Percentiles rank a stretch among this genome's conserved stretches.
Conservation (phyloP, 2,113 vertebrate species). For the Mirza zaza region DNA sequence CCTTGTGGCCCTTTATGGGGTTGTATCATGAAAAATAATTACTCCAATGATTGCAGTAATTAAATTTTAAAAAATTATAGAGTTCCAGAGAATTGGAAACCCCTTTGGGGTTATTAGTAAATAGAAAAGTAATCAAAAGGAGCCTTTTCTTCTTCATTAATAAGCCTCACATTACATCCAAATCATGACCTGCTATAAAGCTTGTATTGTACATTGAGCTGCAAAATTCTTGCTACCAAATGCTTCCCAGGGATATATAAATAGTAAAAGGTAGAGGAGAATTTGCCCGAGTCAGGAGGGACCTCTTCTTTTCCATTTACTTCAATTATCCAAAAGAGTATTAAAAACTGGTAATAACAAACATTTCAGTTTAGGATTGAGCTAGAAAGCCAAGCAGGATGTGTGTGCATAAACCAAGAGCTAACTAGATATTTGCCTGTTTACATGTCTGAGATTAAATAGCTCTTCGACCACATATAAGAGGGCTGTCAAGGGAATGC, state of each 20-base stretch:
- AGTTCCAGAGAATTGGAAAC: not conserved
- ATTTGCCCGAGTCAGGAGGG: not conserved
- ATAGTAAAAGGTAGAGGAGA: not conserved
- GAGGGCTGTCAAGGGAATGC: not conserved
- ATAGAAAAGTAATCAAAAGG: not conserved
- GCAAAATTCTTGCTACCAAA: not conserved
- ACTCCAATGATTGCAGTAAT: not conserved
- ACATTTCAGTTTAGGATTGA: not conserved
- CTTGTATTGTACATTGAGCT: not conserved
- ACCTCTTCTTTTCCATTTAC: not conserved
- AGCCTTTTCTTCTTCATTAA: not conserved
- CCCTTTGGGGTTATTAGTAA: not conserved
- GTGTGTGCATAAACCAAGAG: not conserved
- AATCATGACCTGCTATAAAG: not conserved
- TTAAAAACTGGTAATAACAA: not conserved
- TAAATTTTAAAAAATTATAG: conserved; percentile 7
- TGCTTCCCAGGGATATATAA: not conserved
- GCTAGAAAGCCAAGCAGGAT: not conserved
- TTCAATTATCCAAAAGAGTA: not conserved
- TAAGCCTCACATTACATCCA: not conserved
- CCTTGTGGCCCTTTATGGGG: not conserved
- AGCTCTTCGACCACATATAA: not conserved
- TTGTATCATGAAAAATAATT: not conserved
- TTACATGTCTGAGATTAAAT: not conserved
- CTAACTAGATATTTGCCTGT: not conserved